phyloP scores from a whole-genome alignment of 2,113 vertebrate genomes.

The Nothocercus nigrocapillus region DNA sequence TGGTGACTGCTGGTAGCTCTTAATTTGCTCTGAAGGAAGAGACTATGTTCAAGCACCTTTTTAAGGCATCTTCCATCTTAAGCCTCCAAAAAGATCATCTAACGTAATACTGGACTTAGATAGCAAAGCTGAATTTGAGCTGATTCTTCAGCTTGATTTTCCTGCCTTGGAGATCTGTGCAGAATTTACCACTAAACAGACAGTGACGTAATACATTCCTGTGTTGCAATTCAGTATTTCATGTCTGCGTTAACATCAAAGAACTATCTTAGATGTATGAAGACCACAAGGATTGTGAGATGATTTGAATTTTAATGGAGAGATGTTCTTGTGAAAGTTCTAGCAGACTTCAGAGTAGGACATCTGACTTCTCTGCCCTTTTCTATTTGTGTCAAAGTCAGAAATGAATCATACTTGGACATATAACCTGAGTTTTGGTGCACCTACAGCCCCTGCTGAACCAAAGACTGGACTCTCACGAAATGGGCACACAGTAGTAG shows the following conservation, averaged over 20 bases:
- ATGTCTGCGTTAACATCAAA: neutral
- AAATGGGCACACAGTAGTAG: conserved; percentile 81
- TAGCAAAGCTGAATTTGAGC: neutral
- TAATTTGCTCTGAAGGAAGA: neutral
- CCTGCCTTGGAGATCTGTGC: neutral
- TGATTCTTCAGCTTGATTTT: neutral
- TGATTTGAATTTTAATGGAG: neutral
- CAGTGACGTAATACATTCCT: neutral
- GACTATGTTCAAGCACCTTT: neutral
- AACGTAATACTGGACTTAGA: neutral
- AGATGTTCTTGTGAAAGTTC: neutral
- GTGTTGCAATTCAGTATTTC: neutral
- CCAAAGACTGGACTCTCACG: conserved; percentile 72
- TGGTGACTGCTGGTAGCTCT: neutral
- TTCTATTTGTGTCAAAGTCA: neutral
- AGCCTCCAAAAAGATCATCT: neutral
- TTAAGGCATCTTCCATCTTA: neutral
- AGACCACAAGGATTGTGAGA: neutral
- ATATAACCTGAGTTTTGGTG: conserved; percentile 52
- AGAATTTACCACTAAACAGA: neutral
- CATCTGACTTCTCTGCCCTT: neutral
- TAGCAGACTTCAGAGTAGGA: neutral
- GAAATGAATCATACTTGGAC: conserved; percentile 55
- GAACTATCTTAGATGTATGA: neutral
- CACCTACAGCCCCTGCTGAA: conserved; percentile 40